Base-by-base conservation (phyloP, 2,888 invertebrate species). In the Habrosyne pyritoides region DNA sequence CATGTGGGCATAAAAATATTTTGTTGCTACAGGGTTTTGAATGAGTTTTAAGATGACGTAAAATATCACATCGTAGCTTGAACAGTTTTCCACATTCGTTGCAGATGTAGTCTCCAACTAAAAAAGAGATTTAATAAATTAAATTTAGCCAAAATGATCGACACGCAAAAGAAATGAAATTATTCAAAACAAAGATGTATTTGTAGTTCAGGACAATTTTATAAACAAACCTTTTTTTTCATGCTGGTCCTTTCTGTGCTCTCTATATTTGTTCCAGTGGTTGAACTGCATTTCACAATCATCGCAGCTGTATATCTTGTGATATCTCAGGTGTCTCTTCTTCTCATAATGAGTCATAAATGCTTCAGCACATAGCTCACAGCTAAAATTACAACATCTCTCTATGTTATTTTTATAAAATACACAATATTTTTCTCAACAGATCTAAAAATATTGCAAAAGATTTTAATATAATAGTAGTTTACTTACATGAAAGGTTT, bases 311-410 rank as follows among this genome's bases (percentile, higher is more conserved):
- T 94, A 93, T 0, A 79, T 83, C 66, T 93, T 91, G 53, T 92
- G 93, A n/a, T 73, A 77, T 53, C 77, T 73, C 76, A 88, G 78
- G 59, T 95, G 95, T 49, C 83, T 89, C 30, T 89, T 91, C 54
- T 91, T 89, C 10, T 91, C 91, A 68, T 77, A 81, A 10, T 89
- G 69, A 51, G 83, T 91, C 2, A 87, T 73, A 75, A 94, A 95
- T 21, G 86, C 87, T 60, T 87, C 87, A 0, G 76, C 62, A 64
- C 95, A 95, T 21, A 89, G 77, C 3, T 89, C 81, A 73, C 95
- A 95, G 21, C 93, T 93, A 92, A 81, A 26, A 28, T 10, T n/a
- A n/a, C n/a, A n/a, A n/a, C n/a, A n/a, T n/a, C n/a, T n/a, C n/a
- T n/a, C n/a, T n/a, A n/a, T n/a, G n/a, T n/a, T n/a, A 18, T 21